A percentile compares a stretch with the other conserved stretches of the same genome.
phyloP scores from a whole-genome alignment of 2,113 vertebrate species.

The Protobothrops mucrosquamatus region DNA sequence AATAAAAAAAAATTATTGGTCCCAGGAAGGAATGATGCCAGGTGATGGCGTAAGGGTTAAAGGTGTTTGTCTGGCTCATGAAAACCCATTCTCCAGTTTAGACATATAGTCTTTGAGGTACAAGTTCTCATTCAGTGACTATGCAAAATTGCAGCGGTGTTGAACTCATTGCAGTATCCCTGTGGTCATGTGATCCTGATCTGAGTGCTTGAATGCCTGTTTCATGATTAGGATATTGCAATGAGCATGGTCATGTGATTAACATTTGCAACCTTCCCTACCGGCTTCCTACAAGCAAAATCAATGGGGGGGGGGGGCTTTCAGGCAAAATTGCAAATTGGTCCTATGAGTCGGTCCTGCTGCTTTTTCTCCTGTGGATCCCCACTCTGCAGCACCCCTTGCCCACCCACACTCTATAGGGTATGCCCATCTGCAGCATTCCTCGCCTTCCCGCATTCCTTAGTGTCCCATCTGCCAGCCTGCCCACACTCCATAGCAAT shows the following conservation, averaged over 20 bases:
- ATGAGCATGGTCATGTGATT: neutral
- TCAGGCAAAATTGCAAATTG: neutral
- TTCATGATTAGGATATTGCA: neutral
- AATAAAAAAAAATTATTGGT: no score
- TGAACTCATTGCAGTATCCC: neutral
- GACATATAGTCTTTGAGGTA: neutral
- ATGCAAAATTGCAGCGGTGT: neutral
- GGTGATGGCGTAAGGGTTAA: neutral
- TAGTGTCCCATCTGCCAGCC: neutral
- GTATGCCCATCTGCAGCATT: neutral
- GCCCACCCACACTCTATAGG: neutral
- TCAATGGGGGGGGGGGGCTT: neutral
- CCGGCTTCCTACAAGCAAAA: neutral
- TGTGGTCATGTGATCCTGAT: neutral
- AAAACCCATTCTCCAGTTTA: neutral
- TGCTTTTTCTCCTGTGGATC: neutral
- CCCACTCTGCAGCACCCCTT: neutral
- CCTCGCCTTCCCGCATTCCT: neutral
- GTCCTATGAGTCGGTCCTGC: neutral
- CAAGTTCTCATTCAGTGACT: neutral
- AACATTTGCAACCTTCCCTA: neutral
- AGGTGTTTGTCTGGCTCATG: neutral
- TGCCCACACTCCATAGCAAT: neutral
- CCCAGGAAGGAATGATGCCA: neutral
- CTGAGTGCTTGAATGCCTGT: neutral